A percentile compares a stretch with the other conserved stretches of the same genome.
Evolutionary conservation across 2,888 invertebrate genomes (phyloP).

Genomic region (Zaprionus obscuricornis): DNA sequence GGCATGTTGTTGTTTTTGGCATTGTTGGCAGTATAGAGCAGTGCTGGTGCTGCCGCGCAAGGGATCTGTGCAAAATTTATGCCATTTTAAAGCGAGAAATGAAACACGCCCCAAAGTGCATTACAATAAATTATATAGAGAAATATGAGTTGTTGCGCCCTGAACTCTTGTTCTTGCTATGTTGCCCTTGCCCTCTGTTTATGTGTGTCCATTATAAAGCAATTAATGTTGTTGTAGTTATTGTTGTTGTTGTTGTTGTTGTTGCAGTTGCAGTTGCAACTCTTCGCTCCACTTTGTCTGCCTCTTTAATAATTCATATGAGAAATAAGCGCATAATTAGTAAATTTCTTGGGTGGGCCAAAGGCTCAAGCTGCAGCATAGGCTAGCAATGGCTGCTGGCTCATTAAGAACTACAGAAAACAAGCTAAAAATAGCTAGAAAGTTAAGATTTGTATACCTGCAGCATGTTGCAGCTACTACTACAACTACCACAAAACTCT

Average conservation of each 20-base stretch:
- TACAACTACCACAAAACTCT: slow-evolving; percentile 21
- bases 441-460: slow-evolving; percentile 48
- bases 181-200: slow-evolving; percentile 2
- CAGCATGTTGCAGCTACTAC: slow-evolving; percentile 11
- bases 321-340: slow-evolving; percentile 69
- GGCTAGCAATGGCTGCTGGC: slow-evolving; percentile 25
- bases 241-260: no score
- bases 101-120: slow-evolving; percentile 77
- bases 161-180: background rate
- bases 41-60: no score
- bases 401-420: background rate
- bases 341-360: slow-evolving; percentile 62
- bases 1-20: slow-evolving; percentile 27
- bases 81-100: slow-evolving; percentile 79
- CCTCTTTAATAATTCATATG: slow-evolving; percentile 75
- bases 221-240: slow-evolving; percentile 66
- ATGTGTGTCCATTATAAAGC: slow-evolving; percentile 65
- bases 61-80: slow-evolving; percentile 71
- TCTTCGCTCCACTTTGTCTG: slow-evolving; percentile 61
- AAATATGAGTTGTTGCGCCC: slow-evolving; percentile 58
- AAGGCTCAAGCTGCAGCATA: slow-evolving; percentile 1
- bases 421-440: slow-evolving; percentile 67
- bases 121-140: slow-evolving; percentile 77
- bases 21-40: background rate
- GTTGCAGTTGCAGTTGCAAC: no score